These are phyloP conservation scores for Microplitis manilae DNA, from an alignment of 2,888 invertebrate genomes.

Conservation along the genomic window DNA sequence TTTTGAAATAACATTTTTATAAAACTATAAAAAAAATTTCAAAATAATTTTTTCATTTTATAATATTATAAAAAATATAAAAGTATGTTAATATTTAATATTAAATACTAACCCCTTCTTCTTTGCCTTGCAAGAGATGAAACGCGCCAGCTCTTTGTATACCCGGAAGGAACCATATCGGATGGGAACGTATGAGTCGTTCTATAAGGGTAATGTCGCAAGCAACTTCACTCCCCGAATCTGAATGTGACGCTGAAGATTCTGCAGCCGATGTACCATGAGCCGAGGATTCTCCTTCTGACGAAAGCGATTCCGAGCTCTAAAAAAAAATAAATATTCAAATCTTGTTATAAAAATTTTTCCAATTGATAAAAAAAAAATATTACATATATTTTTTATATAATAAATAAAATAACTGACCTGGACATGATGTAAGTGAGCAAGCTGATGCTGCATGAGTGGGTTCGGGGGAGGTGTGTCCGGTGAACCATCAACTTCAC, in stretches of 20 bases:
- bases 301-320: conserved; percentile 80
- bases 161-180: conserved; percentile 96
- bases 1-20: neutral
- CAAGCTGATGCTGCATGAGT: conserved; percentile 71
- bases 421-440: conserved; percentile 74
- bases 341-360: neutral
- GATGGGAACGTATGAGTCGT: conserved; percentile 90
- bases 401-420: conserved; percentile 48
- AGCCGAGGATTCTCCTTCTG: conserved; percentile 75
- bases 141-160: conserved; percentile 94
- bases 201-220: conserved; percentile 90
- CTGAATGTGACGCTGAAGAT: conserved; percentile 70
- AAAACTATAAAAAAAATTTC: neutral
- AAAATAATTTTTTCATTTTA: neutral
- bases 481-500: conserved; percentile 67
- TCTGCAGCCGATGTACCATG: conserved; percentile 63
- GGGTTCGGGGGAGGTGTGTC: conserved; percentile 69
- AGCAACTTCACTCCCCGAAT: conserved; percentile 80
- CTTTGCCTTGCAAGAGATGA: conserved; percentile 93
- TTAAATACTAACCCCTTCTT: conserved; percentile 84
- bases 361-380: neutral
- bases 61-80: neutral
- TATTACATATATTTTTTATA: neutral
- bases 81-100: neutral
- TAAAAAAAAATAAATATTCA: conserved; percentile 58